Evolutionary conservation across 2,888 invertebrate species (phyloP).

Genomic region (Chelonus formosanus): DNA sequence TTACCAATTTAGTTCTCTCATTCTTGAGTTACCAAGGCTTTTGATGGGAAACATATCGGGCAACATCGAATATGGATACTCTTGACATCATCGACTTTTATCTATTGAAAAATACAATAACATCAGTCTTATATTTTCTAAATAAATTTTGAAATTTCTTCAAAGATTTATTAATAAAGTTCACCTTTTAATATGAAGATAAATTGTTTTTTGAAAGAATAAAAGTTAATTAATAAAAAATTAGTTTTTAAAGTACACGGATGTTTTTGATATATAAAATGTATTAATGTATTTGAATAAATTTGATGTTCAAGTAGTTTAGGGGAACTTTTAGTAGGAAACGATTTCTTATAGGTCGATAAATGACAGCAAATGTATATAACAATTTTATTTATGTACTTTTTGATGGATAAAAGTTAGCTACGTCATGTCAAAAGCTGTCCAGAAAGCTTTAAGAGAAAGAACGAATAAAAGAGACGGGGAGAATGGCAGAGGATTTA

Average conservation of each 20-base stretch:
- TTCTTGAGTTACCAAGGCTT: constrained; percentile 8
- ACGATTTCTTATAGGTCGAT: not conserved
- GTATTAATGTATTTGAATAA: not conserved
- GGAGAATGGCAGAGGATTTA: constrained; percentile 58
- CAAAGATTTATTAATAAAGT: no score
- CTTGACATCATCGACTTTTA: no score
- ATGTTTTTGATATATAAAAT: no score
- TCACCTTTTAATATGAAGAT: no score
- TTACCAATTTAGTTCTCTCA: not conserved
- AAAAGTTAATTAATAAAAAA: no score
- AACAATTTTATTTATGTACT: constrained; percentile 5
- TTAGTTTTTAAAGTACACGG: no score
- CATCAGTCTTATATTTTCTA: no score
- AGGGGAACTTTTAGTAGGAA: constrained; percentile 8
- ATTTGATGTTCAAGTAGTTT: not conserved
- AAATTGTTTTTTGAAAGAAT: no score
- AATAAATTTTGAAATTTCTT: no score
- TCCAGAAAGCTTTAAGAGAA: constrained; percentile 33
- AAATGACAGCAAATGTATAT: no score
- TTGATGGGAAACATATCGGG: not conserved
- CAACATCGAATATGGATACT: no score
- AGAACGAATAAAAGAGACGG: constrained; percentile 43
- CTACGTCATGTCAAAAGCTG: no score
- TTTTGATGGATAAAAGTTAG: constrained; percentile 31
- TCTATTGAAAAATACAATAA: not conserved